Evolutionary conservation across 1,140 invertebrate species (phyloP).

Genomic region (Sminthurides bifidus): DNA sequence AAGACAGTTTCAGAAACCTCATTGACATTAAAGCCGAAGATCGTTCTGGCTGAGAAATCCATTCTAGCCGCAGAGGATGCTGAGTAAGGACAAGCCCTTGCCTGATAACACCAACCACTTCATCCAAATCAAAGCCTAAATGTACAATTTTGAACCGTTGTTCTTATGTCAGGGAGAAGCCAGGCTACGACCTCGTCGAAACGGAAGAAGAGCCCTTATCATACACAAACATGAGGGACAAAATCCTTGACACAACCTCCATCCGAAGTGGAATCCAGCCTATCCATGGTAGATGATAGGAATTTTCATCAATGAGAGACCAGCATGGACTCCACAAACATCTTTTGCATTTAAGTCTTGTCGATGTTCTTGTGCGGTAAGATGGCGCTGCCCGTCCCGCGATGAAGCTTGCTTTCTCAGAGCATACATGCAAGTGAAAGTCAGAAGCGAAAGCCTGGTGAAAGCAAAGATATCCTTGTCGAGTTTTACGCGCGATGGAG

Average conservation of each 20-base stretch:
- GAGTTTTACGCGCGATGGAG: too few relatives aligned
- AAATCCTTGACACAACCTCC: constrained; percentile 18
- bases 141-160: background rate
- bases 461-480: too few relatives aligned
- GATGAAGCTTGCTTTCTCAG: too few relatives aligned
- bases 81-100: constrained; percentile 8
- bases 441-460: too few relatives aligned
- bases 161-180: constrained; percentile 7
- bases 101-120: background rate
- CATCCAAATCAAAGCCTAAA: background rate
- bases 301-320: too few relatives aligned
- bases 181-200: constrained; percentile 15
- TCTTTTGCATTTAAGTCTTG: too few relatives aligned
- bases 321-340: too few relatives aligned
- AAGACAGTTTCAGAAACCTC: constrained; percentile 16
- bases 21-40: constrained; percentile 1
- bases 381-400: too few relatives aligned
- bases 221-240: constrained; percentile 19
- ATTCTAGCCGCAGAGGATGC: constrained; percentile 8
- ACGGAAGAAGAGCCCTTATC: constrained; percentile 15
- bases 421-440: too few relatives aligned
- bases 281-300: constrained; percentile 13
- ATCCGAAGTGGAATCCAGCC: constrained; percentile 7
- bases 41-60: constrained; percentile 9
- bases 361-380: too few relatives aligned